phyloP scores from a whole-genome alignment of 2,888 invertebrate genomes.

The Enchytraeus crypticus region DNA sequence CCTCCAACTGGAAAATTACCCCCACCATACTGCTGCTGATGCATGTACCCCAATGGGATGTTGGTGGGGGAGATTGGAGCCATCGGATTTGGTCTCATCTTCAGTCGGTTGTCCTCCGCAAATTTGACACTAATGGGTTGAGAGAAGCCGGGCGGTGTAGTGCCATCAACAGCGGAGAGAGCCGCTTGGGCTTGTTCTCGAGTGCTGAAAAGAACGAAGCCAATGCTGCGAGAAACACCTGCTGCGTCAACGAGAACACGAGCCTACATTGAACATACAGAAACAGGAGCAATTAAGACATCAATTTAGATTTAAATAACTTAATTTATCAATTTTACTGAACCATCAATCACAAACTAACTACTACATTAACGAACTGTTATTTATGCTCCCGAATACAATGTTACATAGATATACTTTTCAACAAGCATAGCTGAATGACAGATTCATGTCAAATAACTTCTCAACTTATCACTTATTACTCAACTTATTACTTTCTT shows the following conservation, averaged over 20 bases:
- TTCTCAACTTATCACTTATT: too few relatives aligned
- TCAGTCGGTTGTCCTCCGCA: conserved; percentile 66
- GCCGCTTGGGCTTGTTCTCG: conserved; percentile 20
- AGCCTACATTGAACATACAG: neutral
- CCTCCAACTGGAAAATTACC: neutral
- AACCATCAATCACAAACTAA: too few relatives aligned
- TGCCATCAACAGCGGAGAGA: conserved; percentile 18
- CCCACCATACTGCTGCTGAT: neutral
- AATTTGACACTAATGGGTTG: conserved; percentile 76
- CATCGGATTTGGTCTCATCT: conserved; percentile 14
- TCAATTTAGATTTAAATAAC: too few relatives aligned
- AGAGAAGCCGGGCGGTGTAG: conserved; percentile 17
- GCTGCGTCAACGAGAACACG: conserved; percentile 69
- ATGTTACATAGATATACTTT: too few relatives aligned
- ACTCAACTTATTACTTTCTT: too few relatives aligned
- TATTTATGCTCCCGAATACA: too few relatives aligned
- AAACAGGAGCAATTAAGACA: too few relatives aligned
- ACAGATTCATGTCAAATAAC: too few relatives aligned
- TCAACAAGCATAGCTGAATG: too few relatives aligned
- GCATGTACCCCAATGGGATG: neutral
- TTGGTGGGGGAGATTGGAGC: conserved; percentile 1
- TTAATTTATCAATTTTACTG: too few relatives aligned
- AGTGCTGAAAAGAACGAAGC: conserved; percentile 72
- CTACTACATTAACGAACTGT: too few relatives aligned
- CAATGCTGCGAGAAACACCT: conserved; percentile 78